Base-by-base conservation (phyloP, 2,888 invertebrate genomes). In the Drosophila suboccidentalis region DNA sequence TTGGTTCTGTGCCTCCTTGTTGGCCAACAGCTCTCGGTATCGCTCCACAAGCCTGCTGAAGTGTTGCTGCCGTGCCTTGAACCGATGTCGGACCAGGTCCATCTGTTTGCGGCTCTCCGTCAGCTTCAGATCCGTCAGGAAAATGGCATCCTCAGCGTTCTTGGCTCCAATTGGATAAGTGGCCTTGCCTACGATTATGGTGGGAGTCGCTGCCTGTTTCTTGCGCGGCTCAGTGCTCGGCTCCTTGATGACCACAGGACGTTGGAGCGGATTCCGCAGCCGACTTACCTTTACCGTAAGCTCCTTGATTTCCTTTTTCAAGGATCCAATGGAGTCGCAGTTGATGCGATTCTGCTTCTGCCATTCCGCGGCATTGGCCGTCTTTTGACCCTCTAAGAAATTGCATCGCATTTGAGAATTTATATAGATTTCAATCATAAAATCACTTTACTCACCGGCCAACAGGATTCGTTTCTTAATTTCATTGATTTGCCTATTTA, bases 381-480 rank as follows among this genome's bases (percentile, higher is more conserved):
- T 97, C 81, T 97, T 94, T 93, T 97, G 97, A 10, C 97, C 97
- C 95, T 97, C 97, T 97, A 87, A 4, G 91, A 91, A 63, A 59
- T 75, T 64, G 69, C 6, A 38, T 11, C 8, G 26, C 1, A 34
- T 34, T 17, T 9, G 13, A 8, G 6, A 13, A 13, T 1, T 4
- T 13, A 13, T 6, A 34, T 13, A 22, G 2, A 44, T 6, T 6
- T 1, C 2, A n/a, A 44, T 0, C 9, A 50, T 36, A 19, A 8
- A 4, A 9, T n/a, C 4, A 8, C 8, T 2, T 8, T 6, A 46
- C 57, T 70, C 90, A 97, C 97, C 97, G 91, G 97, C 96, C 73
- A 97, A 92, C 86, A 97, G 95, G 91, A 97, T 97, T 93, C 97
- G 96, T 93, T 97, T 97, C 92, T 97, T 97, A 63, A 97, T 95